Conservation (phyloP, 2,797 vertebrate species). For the Pseudomugil gertrudae region DNA sequence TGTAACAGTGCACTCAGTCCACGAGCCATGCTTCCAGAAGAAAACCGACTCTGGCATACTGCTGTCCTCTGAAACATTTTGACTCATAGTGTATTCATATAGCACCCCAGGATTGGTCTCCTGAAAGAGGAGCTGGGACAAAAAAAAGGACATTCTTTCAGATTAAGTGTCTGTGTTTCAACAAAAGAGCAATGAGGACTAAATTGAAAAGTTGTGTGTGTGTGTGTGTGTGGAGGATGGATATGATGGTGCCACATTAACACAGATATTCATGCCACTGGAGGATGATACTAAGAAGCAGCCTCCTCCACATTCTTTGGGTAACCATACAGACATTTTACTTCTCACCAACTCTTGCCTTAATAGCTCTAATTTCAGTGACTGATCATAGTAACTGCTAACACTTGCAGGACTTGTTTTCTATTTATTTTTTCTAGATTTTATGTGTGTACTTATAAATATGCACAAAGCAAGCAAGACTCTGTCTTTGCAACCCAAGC, state of each 20-base stretch:
- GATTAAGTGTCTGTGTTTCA: neutral
- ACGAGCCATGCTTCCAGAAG: conserved; percentile 90
- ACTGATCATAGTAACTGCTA: neutral
- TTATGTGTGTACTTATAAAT: neutral
- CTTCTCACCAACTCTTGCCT: neutral
- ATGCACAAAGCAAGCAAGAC: neutral
- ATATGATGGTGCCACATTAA: neutral
- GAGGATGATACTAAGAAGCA: neutral
- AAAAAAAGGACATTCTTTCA: conserved; percentile 3
- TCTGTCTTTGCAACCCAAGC: neutral
- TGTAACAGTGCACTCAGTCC: conserved; percentile 90
- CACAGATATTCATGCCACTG: too few relatives aligned
- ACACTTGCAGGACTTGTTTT: neutral
- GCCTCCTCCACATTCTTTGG: neutral
- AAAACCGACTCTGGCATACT: conserved; percentile 74
- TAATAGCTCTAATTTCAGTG: neutral
- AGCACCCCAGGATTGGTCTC: conserved; percentile 92
- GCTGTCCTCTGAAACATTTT: conserved; percentile 63
- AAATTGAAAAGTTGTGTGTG: neutral
- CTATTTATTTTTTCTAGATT: too few relatives aligned
- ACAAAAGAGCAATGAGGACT: neutral
- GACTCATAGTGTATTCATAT: conserved; percentile 94
- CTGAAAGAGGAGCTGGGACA: conserved; percentile 92
- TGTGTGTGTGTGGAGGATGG: too few relatives aligned
- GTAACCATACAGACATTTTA: neutral